Percentiles rank a stretch among this genome's conserved stretches.
Conservation (phyloP, 2,888 invertebrate species). For the Stratiomys singularior region DNA sequence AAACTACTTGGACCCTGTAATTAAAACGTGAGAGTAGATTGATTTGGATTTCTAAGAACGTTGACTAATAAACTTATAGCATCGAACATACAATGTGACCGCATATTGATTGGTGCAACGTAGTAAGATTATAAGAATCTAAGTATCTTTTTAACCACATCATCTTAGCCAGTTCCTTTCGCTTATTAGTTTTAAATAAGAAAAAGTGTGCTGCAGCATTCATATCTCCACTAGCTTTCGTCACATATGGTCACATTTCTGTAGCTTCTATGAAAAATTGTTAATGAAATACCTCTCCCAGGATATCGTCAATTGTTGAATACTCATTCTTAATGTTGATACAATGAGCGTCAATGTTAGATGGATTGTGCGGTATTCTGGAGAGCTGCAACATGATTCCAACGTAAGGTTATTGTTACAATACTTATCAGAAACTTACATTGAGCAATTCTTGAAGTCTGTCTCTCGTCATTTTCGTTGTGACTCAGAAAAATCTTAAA, state of each 20-base stretch:
- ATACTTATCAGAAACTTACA: neutral
- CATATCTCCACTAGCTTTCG: neutral
- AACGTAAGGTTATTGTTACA: neutral
- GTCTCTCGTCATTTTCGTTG: conserved; percentile 41
- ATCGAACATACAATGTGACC: too few species aligned
- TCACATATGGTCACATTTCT: neutral
- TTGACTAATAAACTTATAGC: too few species aligned
- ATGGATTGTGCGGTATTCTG: conserved; percentile 14
- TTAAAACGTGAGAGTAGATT: too few species aligned
- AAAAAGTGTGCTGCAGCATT: neutral
- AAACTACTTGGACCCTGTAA: too few species aligned
- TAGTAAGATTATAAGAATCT: too few species aligned
- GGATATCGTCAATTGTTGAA: conserved; percentile 38
- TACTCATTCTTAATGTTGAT: conserved; percentile 36
- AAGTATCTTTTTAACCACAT: too few species aligned
- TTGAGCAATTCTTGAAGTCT: conserved; percentile 29
- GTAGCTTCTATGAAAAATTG: neutral
- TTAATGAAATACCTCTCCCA: conserved; percentile 20
- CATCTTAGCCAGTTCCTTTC: too few species aligned
- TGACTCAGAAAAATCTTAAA: neutral
- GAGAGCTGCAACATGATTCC: conserved; percentile 11
- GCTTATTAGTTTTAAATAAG: too few species aligned
- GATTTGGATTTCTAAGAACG: too few species aligned
- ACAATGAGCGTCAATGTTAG: neutral
- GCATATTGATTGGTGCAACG: too few species aligned